A percentile compares a stretch with the other conserved stretches of the same genome.
These are phyloP conservation scores for Perca flavescens DNA, from an alignment of 2,113 vertebrate genomes.

Conservation along the genomic window DNA sequence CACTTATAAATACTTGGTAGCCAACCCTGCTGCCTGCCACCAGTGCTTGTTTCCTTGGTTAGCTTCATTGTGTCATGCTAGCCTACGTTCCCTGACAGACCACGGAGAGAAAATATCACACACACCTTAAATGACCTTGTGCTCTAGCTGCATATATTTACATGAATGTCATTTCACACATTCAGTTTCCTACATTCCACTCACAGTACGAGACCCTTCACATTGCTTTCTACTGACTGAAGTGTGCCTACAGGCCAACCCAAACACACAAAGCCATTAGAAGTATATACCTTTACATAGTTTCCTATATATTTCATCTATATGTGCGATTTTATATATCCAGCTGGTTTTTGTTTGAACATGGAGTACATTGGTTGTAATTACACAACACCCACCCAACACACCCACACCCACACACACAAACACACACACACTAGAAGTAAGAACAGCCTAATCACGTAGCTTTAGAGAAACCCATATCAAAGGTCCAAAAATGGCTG, in stretches of 20 bases:
- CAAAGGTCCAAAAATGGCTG: slow-evolving; percentile 38
- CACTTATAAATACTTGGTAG: slow-evolving; percentile 84
- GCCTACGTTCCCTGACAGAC: slow-evolving; percentile 83
- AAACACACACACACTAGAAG: slow-evolving; percentile 57
- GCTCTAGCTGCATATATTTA: slow-evolving; percentile 83
- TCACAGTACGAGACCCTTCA: background rate
- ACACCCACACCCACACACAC: slow-evolving; percentile 22
- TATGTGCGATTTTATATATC: slow-evolving; percentile 58
- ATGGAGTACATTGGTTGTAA: slow-evolving; percentile 63
- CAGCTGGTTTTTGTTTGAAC: slow-evolving; percentile 74
- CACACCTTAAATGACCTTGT: slow-evolving; percentile 72
- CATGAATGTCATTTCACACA: slow-evolving; percentile 70
- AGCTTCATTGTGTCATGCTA: slow-evolving; percentile 87
- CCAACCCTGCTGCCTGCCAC: slow-evolving; percentile 32
- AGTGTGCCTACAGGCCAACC: slow-evolving; percentile 30
- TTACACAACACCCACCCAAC: slow-evolving; percentile 47
- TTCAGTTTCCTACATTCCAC: slow-evolving; percentile 46
- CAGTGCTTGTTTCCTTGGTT: slow-evolving; percentile 64
- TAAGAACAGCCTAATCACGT: slow-evolving; percentile 43
- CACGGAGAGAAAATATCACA: slow-evolving; percentile 83
- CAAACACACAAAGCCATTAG: slow-evolving; percentile 48
- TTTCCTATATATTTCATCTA: slow-evolving; percentile 56
- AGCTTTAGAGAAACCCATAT: slow-evolving; percentile 54
- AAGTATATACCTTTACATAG: slow-evolving; percentile 48
- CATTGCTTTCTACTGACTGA: slow-evolving; percentile 29